phyloP scores from a whole-genome alignment of 1,140 invertebrate species.

The Arion vulgaris region DNA sequence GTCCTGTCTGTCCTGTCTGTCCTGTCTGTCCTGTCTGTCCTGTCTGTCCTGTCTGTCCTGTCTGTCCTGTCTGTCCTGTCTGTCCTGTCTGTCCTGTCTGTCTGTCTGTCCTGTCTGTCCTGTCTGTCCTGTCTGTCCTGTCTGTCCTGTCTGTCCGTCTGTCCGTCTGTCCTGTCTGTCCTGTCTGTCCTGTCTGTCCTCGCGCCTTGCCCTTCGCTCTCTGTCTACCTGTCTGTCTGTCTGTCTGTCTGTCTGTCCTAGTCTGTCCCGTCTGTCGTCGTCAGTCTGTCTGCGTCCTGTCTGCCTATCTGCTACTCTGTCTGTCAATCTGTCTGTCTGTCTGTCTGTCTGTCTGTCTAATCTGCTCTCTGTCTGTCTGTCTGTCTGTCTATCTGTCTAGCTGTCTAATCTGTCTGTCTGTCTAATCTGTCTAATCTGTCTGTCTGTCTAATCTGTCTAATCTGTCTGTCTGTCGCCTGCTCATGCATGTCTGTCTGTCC shows the following conservation, averaged over 20 bases:
- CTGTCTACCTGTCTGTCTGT: slow-evolving; percentile 16
- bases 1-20: no score
- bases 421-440: background rate
- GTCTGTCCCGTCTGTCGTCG: background rate
- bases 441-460: no score
- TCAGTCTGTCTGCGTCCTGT: background rate
- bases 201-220: background rate
- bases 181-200: background rate
- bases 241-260: slow-evolving; percentile 14
- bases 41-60: no score
- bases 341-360: slow-evolving; percentile 16
- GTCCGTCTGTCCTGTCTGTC: slow-evolving; percentile 12
- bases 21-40: no score
- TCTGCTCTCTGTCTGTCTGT: slow-evolving; percentile 4
- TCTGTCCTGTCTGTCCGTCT: slow-evolving; percentile 14
- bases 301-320: background rate
- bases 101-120: no score
- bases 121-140: no score
- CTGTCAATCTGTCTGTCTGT: slow-evolving; percentile 16
- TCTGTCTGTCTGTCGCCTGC: no score
- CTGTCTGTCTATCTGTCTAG: slow-evolving; percentile 1
- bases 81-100: background rate
- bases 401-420: slow-evolving; percentile 1
- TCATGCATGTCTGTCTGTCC: no score
- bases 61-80: no score